Percentiles rank a stretch among this genome's conserved stretches.
Evolutionary conservation across 2,113 vertebrate genomes (phyloP).

Genomic region (Climacteris rufus): DNA sequence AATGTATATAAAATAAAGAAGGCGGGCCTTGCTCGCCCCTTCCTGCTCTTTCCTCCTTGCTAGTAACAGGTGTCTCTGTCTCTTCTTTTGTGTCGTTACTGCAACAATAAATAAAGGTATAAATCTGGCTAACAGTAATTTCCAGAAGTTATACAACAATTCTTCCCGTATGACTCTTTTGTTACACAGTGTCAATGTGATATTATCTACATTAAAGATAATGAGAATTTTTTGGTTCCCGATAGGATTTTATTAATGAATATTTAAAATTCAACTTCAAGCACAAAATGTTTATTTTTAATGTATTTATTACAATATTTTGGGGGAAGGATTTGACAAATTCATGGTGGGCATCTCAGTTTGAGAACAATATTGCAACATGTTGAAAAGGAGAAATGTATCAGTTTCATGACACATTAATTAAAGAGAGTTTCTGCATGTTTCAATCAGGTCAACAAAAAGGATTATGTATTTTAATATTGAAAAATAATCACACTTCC

Average conservation of each 20-base stretch:
- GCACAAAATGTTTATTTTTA: not conserved
- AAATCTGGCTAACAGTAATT: not conserved
- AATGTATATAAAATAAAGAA: too few relatives aligned
- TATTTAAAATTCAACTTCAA: not conserved
- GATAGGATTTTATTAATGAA: not conserved
- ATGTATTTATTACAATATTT: not conserved
- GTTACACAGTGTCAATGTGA: not conserved
- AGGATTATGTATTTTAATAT: not conserved
- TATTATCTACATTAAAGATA: not conserved
- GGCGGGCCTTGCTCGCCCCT: too few relatives aligned
- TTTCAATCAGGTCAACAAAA: not conserved
- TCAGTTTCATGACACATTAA: not conserved
- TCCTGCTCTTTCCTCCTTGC: too few relatives aligned
- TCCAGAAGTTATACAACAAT: not conserved
- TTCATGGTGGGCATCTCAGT: not conserved
- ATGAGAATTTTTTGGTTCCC: not conserved
- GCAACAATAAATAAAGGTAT: not conserved
- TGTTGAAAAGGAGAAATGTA: not conserved
- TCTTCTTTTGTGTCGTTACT: too few relatives aligned
- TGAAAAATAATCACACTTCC: not conserved
- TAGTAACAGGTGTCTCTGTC: too few relatives aligned
- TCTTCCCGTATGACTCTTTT: not conserved
- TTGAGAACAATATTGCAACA: not conserved
- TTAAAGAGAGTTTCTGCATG: not conserved
- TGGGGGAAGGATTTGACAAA: not conserved